These are phyloP conservation scores for Pelecanus crispus DNA, from an alignment of 2,113 vertebrate species.

Conservation along the genomic window DNA sequence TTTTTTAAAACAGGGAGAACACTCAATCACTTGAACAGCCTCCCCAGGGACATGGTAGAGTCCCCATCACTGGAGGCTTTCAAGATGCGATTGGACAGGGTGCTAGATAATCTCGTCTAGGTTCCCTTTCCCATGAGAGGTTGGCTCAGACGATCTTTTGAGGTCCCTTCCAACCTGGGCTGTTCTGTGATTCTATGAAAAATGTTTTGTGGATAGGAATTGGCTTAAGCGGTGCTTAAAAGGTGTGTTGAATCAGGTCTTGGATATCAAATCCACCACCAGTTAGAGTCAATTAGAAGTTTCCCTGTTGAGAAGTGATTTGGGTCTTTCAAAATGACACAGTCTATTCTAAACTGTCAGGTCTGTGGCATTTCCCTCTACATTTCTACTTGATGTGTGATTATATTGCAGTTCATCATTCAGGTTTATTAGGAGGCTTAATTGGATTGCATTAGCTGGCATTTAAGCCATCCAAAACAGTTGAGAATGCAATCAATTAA, in stretches of 20 bases:
- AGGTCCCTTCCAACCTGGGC: background rate
- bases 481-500: slow-evolving; percentile 41
- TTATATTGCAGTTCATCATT: slow-evolving; percentile 23
- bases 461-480: slow-evolving; percentile 21
- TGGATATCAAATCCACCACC: background rate
- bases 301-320: background rate
- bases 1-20: too few species aligned
- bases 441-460: slow-evolving; percentile 51
- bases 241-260: background rate
- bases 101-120: background rate
- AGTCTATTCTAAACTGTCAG: background rate
- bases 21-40: background rate
- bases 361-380: background rate
- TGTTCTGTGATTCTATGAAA: too few species aligned
- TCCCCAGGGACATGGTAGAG: background rate
- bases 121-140: background rate
- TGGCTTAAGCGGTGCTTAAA: background rate
- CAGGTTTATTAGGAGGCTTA: slow-evolving; percentile 52
- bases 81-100: background rate
- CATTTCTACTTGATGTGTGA: background rate
- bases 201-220: background rate
- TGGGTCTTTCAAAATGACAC: background rate
- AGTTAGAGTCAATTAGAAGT: background rate
- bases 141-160: background rate
- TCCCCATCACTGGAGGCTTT: background rate